Evolutionary conservation across 2,888 invertebrate species (phyloP).

Genomic region (Tryphoninae sp.): DNA sequence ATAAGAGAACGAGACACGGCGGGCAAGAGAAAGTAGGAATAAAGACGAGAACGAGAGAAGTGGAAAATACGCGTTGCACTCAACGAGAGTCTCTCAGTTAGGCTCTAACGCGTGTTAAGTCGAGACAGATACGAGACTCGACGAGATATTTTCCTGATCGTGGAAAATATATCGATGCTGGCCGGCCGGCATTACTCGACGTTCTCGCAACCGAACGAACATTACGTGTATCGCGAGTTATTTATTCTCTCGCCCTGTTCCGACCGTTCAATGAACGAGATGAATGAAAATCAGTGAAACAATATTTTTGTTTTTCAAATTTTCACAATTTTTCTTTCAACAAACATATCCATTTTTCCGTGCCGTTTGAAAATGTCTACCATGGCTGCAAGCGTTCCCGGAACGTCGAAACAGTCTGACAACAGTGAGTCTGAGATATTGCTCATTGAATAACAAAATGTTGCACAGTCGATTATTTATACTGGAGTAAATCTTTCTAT

Average conservation of each 20-base stretch:
- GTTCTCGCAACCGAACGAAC: not conserved
- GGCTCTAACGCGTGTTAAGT: slow-evolving; percentile 39
- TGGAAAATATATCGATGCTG: slow-evolving; percentile 20
- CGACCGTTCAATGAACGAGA: not conserved
- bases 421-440: slow-evolving; percentile 69
- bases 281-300: not conserved
- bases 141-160: slow-evolving; percentile 5
- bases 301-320: not conserved
- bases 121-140: slow-evolving; percentile 26
- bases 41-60: slow-evolving; percentile 32
- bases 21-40: slow-evolving; percentile 8
- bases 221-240: not conserved
- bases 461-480: not conserved
- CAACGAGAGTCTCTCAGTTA: slow-evolving; percentile 50
- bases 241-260: too few relatives aligned
- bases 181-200: slow-evolving; percentile 31
- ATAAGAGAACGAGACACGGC: not conserved
- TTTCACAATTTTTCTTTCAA: too few relatives aligned
- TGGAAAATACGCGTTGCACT: slow-evolving; percentile 34
- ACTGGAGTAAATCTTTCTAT: not conserved
- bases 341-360: not conserved
- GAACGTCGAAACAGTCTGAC: slow-evolving; percentile 74
- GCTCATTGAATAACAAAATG: not conserved
- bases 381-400: slow-evolving; percentile 66
- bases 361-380: slow-evolving; percentile 39